Evolutionary conservation across 2,888 invertebrate genomes (phyloP).

Genomic region (Strigamia transsilvanica): DNA sequence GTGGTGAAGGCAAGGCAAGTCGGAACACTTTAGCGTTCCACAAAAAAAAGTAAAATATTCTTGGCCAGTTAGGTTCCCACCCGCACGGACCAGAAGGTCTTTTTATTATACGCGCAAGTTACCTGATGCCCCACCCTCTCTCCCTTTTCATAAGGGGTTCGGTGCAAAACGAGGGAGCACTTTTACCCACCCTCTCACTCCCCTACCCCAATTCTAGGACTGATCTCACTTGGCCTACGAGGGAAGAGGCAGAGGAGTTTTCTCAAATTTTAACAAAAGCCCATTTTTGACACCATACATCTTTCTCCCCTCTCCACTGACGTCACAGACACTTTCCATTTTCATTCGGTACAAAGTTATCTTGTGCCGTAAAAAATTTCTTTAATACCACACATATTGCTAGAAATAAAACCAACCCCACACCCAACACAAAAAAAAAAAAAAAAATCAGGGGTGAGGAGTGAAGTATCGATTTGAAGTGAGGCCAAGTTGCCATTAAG

Average conservation of each 20-base stretch:
- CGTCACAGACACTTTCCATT: slow-evolving; percentile 26
- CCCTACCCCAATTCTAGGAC: slow-evolving; percentile 30
- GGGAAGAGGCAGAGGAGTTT: background rate
- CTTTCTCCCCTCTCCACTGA: slow-evolving; percentile 1
- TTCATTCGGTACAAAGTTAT: slow-evolving; percentile 23
- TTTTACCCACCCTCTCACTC: slow-evolving; percentile 18
- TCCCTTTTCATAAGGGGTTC: slow-evolving; percentile 41
- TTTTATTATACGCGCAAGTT: slow-evolving; percentile 33
- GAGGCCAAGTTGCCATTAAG: slow-evolving; percentile 22
- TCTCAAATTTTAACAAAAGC: slow-evolving; percentile 23
- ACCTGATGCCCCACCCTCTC: slow-evolving; percentile 34
- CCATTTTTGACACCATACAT: slow-evolving; percentile 27
- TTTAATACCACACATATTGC: slow-evolving; percentile 32
- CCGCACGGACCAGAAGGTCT: slow-evolving; percentile 24
- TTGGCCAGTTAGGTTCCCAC: slow-evolving; percentile 37
- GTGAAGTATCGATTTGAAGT: slow-evolving; percentile 29
- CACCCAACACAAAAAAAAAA: background rate
- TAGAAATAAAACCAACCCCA: background rate
- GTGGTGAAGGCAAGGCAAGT: slow-evolving; percentile 10
- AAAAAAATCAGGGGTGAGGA: slow-evolving; percentile 11
- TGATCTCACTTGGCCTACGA: background rate
- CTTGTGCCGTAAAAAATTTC: slow-evolving; percentile 12
- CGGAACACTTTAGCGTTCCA: background rate
- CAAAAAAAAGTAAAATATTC: slow-evolving; percentile 34
- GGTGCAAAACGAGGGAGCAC: slow-evolving; percentile 38